Conservation (phyloP, 2,113 vertebrate species). For the Crocuta crocuta region DNA sequence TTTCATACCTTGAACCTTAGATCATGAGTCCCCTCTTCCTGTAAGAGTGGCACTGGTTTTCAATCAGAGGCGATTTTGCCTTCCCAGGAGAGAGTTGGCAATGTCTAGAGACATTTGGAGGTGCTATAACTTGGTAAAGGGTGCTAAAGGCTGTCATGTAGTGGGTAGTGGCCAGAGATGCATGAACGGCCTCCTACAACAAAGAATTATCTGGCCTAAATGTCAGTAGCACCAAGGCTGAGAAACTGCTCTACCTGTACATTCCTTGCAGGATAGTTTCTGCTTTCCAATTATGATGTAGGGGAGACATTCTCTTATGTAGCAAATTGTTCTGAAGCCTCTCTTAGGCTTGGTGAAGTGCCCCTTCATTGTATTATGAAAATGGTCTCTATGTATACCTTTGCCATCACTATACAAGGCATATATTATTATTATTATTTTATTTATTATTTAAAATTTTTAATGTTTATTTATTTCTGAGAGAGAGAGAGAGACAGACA, state of each 20-base stretch:
- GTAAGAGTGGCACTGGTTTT: background rate
- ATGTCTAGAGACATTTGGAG: background rate
- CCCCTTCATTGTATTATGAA: background rate
- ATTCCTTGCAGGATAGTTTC: background rate
- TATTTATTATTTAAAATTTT: background rate
- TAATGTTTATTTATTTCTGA: too few species aligned
- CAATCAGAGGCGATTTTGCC: background rate
- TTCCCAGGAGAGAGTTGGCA: background rate
- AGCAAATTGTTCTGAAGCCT: background rate
- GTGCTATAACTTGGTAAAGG: background rate
- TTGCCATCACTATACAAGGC: background rate
- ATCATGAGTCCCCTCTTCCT: background rate
- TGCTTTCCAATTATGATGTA: background rate
- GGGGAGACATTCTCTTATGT: background rate
- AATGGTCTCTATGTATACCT: background rate
- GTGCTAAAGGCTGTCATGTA: background rate
- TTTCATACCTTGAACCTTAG: background rate
- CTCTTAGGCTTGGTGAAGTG: background rate
- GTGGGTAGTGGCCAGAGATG: background rate
- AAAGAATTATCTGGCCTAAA: background rate
- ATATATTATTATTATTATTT: background rate
- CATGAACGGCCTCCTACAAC: background rate
- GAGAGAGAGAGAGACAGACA: too few species aligned
- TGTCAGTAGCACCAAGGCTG: background rate
- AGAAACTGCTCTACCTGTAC: background rate